Conservation (phyloP, 2,888 invertebrate species). For the Tetheella fluctuosa region DNA sequence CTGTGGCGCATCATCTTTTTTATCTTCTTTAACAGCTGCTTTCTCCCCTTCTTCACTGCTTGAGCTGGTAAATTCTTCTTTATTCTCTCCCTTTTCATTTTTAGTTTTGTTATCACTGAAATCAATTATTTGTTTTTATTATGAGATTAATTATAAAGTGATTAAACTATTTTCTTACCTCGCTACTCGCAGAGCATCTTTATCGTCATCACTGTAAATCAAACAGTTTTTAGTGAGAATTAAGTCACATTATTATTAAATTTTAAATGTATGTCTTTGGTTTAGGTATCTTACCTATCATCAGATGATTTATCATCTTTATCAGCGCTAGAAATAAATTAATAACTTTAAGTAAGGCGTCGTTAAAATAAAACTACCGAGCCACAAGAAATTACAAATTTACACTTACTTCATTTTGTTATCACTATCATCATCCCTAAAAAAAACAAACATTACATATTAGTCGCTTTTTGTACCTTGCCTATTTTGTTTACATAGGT, state of each 20-base stretch:
- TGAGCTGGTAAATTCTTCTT: slow-evolving; percentile 21
- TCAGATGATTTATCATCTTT: slow-evolving; percentile 10
- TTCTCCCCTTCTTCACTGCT: slow-evolving; percentile 31
- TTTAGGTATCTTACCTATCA: neutral
- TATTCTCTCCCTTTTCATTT: slow-evolving; percentile 21
- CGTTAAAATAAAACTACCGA: neutral
- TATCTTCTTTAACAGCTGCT: slow-evolving; percentile 21
- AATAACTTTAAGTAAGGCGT: neutral
- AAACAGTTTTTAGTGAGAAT: neutral
- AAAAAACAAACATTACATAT: slow-evolving; percentile 11
- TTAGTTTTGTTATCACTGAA: slow-evolving; percentile 16
- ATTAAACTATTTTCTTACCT: slow-evolving; percentile 29
- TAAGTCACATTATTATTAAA: neutral
- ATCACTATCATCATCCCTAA: slow-evolving; percentile 30
- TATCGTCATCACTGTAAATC: slow-evolving; percentile 14
- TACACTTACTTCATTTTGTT: slow-evolving; percentile 21
- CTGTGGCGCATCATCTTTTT: slow-evolving; percentile 25
- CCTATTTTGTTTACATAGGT: neutral
- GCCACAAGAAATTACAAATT: neutral
- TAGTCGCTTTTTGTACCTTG: neutral
- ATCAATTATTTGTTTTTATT: neutral
- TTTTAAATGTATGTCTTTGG: neutral
- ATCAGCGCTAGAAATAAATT: neutral
- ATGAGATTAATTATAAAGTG: neutral
- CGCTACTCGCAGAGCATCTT: slow-evolving; percentile 32